Evolutionary conservation across 2,888 invertebrate genomes (phyloP).

Genomic region (Euspilapteryx auroguttella): DNA sequence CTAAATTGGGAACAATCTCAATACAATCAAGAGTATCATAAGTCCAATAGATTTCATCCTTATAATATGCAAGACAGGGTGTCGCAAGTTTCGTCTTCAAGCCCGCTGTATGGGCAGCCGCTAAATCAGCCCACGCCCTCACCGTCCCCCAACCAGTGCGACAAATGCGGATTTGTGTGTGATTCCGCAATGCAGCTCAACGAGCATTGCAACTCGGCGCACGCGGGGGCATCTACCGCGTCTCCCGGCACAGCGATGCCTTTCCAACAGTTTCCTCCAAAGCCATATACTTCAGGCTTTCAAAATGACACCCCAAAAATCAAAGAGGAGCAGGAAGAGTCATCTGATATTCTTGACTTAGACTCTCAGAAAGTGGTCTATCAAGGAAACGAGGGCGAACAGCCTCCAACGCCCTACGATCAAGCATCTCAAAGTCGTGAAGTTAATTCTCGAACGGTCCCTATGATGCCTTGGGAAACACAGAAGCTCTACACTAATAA

Average conservation of each 20-base stretch:
- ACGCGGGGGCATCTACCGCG: constrained; percentile 48
- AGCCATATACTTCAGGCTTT: constrained; percentile 45
- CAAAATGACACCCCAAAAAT: constrained; percentile 49
- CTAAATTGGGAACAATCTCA: constrained; percentile 51
- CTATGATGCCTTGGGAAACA: constrained; percentile 63
- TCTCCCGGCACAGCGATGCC: constrained; percentile 37
- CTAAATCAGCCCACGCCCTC: constrained; percentile 71
- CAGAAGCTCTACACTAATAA: constrained; percentile 44
- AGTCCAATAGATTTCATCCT: constrained; percentile 49
- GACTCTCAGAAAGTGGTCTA: constrained; percentile 90
- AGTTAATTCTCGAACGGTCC: constrained; percentile 53
- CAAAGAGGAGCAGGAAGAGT: constrained; percentile 70
- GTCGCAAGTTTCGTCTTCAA: constrained; percentile 52
- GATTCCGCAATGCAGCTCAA: constrained; percentile 73
- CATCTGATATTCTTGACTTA: constrained; percentile 81
- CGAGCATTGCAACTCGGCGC: constrained; percentile 74
- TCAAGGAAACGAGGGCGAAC: constrained; percentile 62
- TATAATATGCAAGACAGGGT: constrained; percentile 57
- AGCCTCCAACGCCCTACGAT: constrained; percentile 34
- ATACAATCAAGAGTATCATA: constrained; percentile 34
- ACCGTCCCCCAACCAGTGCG: constrained; percentile 75
- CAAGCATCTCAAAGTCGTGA: constrained; percentile 37
- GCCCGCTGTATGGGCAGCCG: constrained; percentile 60
- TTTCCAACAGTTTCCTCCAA: constrained; percentile 55
- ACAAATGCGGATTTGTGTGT: constrained; percentile 81